A percentile compares a stretch with the other conserved stretches of the same genome.
Evolutionary conservation across 1,140 invertebrate genomes (phyloP).

Genomic region (Catajapyx aquilonaris): DNA sequence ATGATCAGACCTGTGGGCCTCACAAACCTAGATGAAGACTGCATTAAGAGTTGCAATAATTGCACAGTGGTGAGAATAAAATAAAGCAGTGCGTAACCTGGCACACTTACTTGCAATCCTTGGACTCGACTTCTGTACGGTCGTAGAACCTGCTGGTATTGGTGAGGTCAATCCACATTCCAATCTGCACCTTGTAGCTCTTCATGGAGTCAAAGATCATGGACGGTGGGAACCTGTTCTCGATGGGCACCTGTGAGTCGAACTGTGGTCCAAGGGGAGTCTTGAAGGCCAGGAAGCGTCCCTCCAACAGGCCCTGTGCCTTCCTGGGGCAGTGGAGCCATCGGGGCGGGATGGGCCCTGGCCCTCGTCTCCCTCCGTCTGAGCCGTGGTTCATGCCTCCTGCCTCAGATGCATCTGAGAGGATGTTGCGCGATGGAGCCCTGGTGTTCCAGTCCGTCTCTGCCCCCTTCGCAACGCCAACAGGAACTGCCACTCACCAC

Average conservation of each 20-base stretch:
- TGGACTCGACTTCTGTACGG: slow-evolving; percentile 45
- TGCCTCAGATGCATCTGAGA: too few relatives aligned
- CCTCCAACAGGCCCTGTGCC: slow-evolving; percentile 42
- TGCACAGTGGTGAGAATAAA: too few relatives aligned
- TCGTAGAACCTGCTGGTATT: slow-evolving; percentile 88
- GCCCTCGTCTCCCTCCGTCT: too few relatives aligned
- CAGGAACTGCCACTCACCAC: too few relatives aligned
- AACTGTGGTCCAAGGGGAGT: slow-evolving; percentile 61
- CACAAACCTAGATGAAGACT: too few relatives aligned
- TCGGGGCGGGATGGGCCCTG: slow-evolving; percentile 54
- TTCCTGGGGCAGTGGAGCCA: slow-evolving; percentile 87
- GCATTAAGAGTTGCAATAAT: too few relatives aligned
- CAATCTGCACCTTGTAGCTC: slow-evolving; percentile 49
- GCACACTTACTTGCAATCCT: slow-evolving; percentile 59
- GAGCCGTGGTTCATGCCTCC: too few relatives aligned
- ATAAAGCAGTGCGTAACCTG: too few relatives aligned
- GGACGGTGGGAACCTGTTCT: slow-evolving; percentile 54
- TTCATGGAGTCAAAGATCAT: slow-evolving; percentile 40
- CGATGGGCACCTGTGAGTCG: slow-evolving; percentile 56
- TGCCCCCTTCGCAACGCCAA: too few relatives aligned
- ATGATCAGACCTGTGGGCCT: too few relatives aligned
- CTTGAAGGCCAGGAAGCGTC: slow-evolving; percentile 80
- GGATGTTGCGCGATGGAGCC: too few relatives aligned
- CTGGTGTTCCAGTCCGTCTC: too few relatives aligned
- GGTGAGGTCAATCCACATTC: slow-evolving; percentile 90